Evolutionary conservation across 2,797 vertebrate genomes (phyloP), one percentile per base, ranked within the genome.

Genomic region (Danio kyathit): DNA sequence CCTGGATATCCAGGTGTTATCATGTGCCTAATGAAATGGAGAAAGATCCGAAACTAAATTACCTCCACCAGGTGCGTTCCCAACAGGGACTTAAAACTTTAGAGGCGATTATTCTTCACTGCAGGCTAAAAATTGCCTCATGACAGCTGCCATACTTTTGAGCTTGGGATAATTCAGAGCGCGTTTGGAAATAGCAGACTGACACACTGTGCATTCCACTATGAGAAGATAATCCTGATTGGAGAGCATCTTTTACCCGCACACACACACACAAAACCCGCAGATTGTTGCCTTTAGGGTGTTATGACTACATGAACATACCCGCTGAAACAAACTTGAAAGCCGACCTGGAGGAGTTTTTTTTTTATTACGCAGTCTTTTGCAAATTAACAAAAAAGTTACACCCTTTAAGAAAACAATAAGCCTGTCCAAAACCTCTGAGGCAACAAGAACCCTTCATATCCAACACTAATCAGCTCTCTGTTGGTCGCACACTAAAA

Each of bases 381-480:
- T 91, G 90, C 91, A 90, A 92, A 92, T 94, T 93, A 92, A 90
- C 86, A 81, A 84, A 86, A 87, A 92, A 89, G 92, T 91, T 91
- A 92, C 92, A 93, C 93, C 93, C 92, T 91, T 87, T 89, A 91
- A 86, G 90, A 93, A 74, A 92, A 94, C 92, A 94, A 90, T 80
- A 82, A 85, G 78, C 75, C 84, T 80, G 88, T 88, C 87, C 89
- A 87, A 85, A 85, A 77, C 65, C 70, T n/a, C 74, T 84, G 88
- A 74, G 71, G 80, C 52, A 84, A 79, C 75, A 73, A 46, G 71
- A 87, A 84, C 17, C 64, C 38, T 70, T 41, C 56, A 79, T 38
- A 57, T 76, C 41, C 71, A 76, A 67, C 38, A 82, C 83, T 59
- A 77, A 88, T 79, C 48, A 87, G 12, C n/a, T 79, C 66, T 71